Conservation (phyloP, 2,888 invertebrate species). For the Acrobasis suavella region DNA sequence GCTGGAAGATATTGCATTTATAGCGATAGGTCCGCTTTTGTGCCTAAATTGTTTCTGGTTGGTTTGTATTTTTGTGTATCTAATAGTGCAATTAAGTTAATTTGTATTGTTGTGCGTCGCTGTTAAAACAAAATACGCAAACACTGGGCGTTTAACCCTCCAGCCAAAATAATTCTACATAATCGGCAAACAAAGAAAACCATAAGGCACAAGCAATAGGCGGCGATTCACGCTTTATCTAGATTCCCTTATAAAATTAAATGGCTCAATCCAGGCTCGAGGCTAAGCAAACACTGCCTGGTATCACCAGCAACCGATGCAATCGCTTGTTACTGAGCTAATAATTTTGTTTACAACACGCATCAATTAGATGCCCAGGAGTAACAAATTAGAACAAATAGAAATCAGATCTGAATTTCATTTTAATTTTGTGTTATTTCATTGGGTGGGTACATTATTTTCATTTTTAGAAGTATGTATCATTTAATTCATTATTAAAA, state of each 20-base stretch:
- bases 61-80: no score
- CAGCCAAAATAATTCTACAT: neutral
- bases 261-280: slow-evolving; percentile 63
- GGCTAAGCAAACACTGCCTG: slow-evolving; percentile 59
- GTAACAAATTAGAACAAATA: neutral
- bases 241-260: slow-evolving; percentile 69
- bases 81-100: no score
- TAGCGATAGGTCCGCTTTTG: no score
- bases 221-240: slow-evolving; percentile 56
- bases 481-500: no score
- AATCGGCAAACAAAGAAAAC: slow-evolving; percentile 39
- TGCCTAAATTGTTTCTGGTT: no score
- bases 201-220: slow-evolving; percentile 53
- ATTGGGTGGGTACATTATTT: no score
- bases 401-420: neutral
- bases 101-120: slow-evolving; percentile 35
- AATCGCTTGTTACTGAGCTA: slow-evolving; percentile 23
- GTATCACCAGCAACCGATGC: slow-evolving; percentile 40
- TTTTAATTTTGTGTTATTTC: no score
- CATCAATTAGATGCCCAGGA: slow-evolving; percentile 7
- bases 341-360: slow-evolving; percentile 20
- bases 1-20: no score
- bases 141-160: slow-evolving; percentile 8
- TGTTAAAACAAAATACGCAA: slow-evolving; percentile 21
- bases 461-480: no score